Percentiles rank a stretch among this genome's conserved stretches.
These are phyloP conservation scores for Mactromeris polynyma DNA, from an alignment of 2,888 invertebrate genomes.

Conservation along the genomic window DNA sequence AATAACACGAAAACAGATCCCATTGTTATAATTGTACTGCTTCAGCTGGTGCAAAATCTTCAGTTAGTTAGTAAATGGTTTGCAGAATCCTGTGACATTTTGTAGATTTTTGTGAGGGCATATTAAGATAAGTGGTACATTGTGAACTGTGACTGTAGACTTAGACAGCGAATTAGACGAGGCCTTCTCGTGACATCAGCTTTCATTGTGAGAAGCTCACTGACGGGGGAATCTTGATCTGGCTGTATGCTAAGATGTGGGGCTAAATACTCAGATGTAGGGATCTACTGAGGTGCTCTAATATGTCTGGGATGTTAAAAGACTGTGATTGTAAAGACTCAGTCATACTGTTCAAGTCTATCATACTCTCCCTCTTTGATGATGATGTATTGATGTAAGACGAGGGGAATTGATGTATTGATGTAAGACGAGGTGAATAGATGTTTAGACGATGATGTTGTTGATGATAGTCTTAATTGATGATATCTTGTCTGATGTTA, in stretches of 20 bases:
- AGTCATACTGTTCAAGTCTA: not conserved
- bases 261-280: slow-evolving; percentile 6
- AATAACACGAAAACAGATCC: too few species aligned
- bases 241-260: slow-evolving; percentile 28
- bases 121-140: not conserved
- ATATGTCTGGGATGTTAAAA: not conserved
- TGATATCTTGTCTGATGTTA: slow-evolving; percentile 47
- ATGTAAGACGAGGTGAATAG: not conserved
- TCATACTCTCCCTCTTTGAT: not conserved
- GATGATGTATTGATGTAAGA: slow-evolving; percentile 19
- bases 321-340: not conserved
- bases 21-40: too few species aligned
- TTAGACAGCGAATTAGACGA: slow-evolving; percentile 29
- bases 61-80: too few species aligned
- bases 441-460: slow-evolving; percentile 17
- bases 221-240: slow-evolving; percentile 24
- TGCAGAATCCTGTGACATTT: not conserved
- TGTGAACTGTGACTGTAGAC: slow-evolving; percentile 3
- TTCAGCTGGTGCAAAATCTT: too few species aligned
- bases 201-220: slow-evolving; percentile 28
- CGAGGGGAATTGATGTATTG: slow-evolving; percentile 16
- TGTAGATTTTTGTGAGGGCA: not conserved
- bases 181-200: slow-evolving; percentile 28
- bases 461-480: slow-evolving; percentile 34
- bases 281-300: not conserved